Percentiles rank a stretch among this genome's conserved stretches.
These are phyloP conservation scores for Oreotrochilus melanogaster DNA, from an alignment of 2,113 vertebrate species.

Conservation along the genomic window DNA sequence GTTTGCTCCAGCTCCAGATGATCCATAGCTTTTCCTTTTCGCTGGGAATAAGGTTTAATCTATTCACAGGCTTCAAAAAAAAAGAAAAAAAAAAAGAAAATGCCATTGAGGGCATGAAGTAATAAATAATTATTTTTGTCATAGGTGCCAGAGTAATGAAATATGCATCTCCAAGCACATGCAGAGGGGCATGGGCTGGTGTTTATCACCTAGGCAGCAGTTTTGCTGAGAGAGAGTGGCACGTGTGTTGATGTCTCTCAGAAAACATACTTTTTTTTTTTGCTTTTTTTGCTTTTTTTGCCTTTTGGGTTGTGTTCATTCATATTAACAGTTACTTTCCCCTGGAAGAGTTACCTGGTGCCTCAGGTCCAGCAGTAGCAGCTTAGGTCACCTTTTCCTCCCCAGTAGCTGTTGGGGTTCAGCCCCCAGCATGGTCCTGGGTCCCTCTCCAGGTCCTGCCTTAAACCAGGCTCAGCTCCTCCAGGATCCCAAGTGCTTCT, in stretches of 20 bases:
- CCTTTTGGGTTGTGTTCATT: not conserved
- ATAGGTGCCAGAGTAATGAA: conserved; percentile 16
- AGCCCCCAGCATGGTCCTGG: not conserved
- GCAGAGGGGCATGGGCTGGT: not conserved
- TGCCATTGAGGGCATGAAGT: not conserved
- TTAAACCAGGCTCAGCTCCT: not conserved
- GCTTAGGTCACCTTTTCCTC: not conserved
- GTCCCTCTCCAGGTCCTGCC: not conserved
- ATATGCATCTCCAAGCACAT: not conserved
- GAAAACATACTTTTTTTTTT: not conserved
- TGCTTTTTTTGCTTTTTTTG: not conserved
- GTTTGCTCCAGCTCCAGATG: not conserved
- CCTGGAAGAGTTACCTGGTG: not conserved
- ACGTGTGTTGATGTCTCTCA: not conserved
- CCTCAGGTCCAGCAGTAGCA: not conserved
- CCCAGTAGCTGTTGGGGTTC: fast-evolving
- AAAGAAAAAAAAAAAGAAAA: not conserved
- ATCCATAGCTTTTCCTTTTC: not conserved
- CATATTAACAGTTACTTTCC: not conserved
- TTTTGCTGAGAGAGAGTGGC: not conserved
- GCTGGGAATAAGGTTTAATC: not conserved
- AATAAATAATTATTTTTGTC: not conserved
- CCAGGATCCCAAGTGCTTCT: fast-evolving
- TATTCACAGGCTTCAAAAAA: not conserved
- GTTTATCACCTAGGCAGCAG: not conserved